Evolutionary conservation across 92 coral and sea anemone genomes (phyloP), one percentile per base, ranked within the genome.

Genomic region (Scolanthus callimorphus): DNA sequence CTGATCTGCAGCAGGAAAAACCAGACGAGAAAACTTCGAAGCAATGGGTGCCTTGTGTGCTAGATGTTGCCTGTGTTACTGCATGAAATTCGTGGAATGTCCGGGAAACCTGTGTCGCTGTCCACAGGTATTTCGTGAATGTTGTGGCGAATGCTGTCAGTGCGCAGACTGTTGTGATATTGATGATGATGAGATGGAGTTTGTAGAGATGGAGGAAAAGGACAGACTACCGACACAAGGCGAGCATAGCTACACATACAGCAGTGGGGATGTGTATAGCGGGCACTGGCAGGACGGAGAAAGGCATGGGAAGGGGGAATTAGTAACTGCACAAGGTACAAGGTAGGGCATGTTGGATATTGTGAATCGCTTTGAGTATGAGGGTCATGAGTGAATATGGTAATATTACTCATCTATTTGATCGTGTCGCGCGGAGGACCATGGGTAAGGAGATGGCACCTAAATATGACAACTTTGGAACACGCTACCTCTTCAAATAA

Each of bases 91-190:
- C 45, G 17, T 60, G 1, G 82, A 67, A 28, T 81, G 68, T 20
- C 83, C 83, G 0, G 74, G 37, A 20, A 15, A 15, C 15, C 23
- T 51, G 12, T 75, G 58, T 69, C 78, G 88, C 3, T 81, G 88
- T 54, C 50, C 78, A 1, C 25, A 62, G 0, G 47, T 38, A 15
- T 47, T 71, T 12, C 27, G 74, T 3, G 20, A 51, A 3, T 41
- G 62, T 39, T 82, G 76, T 24, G 88, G 76, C 20, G 84, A 79
- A 6, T 77, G 55, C 41, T 87, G 90, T 31, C 79, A 87, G 19
- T 87, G 82, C 31, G 95, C 85, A 0, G 84, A 82, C 30, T 87
- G 95, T 51, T 87, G 95, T 60, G 90, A 82, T 39, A 72, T 68
- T 3, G 85, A 55, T 2, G 91, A 69, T 22, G 85, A 87, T 28